These are phyloP conservation scores for Resseliella maxima DNA, from an alignment of 2,888 invertebrate genomes.

Conservation along the genomic window DNA sequence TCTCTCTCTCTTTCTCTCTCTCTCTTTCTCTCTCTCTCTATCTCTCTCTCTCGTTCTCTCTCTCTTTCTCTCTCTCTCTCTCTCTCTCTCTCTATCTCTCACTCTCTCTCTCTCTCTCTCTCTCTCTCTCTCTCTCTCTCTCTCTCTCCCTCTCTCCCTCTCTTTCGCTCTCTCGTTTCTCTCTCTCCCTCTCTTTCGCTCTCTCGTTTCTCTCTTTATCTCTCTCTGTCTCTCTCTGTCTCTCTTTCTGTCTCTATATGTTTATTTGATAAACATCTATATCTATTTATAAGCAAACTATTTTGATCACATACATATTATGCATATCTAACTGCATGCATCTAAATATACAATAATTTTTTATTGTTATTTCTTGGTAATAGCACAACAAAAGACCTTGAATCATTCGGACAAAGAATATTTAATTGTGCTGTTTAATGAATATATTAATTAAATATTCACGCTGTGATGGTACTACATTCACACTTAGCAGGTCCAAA, in stretches of 20 bases:
- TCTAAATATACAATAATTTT: conserved; percentile 14
- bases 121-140: not conserved
- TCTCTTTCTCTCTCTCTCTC: not conserved
- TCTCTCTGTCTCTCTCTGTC: not conserved
- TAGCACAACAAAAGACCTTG: not conserved
- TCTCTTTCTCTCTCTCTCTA: not conserved
- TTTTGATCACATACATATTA: not conserved
- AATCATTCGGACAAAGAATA: not conserved
- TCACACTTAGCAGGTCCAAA: not conserved
- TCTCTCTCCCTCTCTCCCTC: not conserved
- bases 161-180: not conserved
- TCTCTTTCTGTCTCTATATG: not conserved
- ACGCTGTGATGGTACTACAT: not conserved
- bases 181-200: no score
- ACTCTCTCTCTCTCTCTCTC: not conserved
- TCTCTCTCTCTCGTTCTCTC: not conserved
- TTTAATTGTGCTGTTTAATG: conserved; percentile 42
- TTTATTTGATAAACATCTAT: conserved; percentile 8
- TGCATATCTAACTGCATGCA: conserved; percentile 47
- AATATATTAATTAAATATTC: conserved; percentile 30
- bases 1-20: not conserved
- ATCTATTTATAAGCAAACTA: not conserved
- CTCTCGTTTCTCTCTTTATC: not conserved
- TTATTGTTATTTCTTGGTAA: not conserved
- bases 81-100: not conserved